phyloP scores from a whole-genome alignment of 2,113 vertebrate species.

The Nothobranchius furzeri region DNA sequence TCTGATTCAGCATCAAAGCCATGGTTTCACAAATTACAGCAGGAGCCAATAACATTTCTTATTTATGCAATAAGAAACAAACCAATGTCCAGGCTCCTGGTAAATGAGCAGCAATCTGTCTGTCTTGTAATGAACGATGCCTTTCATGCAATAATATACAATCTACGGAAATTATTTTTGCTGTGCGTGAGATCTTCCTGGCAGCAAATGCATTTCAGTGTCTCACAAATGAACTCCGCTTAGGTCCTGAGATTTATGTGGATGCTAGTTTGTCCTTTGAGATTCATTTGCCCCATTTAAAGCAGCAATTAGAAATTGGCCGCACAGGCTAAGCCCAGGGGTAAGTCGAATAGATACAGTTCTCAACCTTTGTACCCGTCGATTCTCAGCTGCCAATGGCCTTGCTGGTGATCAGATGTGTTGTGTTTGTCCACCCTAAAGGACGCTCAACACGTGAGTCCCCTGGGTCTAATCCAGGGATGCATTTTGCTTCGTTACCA shows the following conservation, averaged over 20 bases:
- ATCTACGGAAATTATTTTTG: conserved; percentile 50
- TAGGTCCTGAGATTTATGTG: conserved; percentile 68
- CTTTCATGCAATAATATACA: conserved; percentile 26
- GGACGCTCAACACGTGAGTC: conserved; percentile 49
- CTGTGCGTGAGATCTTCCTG: conserved; percentile 54
- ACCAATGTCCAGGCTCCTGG: background rate
- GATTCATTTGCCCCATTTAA: conserved; percentile 73
- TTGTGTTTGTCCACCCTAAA: conserved; percentile 53
- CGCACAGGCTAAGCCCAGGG: conserved; percentile 57
- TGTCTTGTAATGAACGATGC: conserved; percentile 14
- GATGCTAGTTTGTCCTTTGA: conserved; percentile 69
- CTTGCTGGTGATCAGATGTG: conserved; percentile 54
- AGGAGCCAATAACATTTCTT: conserved; percentile 1
- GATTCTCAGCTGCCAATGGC: conserved; percentile 39
- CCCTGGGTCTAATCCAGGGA: conserved; percentile 53
- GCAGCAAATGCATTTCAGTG: conserved; percentile 52
- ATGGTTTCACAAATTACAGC: conserved; percentile 20
- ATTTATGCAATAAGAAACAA: conserved; percentile 10
- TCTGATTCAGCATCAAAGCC: conserved; percentile 35
- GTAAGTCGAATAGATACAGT: conserved; percentile 67
- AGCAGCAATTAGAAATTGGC: conserved; percentile 68
- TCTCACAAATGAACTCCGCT: conserved; percentile 59
- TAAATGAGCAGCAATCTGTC: conserved; percentile 38
- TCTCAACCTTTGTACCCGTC: conserved; percentile 55
- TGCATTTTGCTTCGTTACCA: conserved; percentile 71